Evolutionary conservation across 2,113 vertebrate genomes (phyloP).

Genomic region (Bufo gargarizans): DNA sequence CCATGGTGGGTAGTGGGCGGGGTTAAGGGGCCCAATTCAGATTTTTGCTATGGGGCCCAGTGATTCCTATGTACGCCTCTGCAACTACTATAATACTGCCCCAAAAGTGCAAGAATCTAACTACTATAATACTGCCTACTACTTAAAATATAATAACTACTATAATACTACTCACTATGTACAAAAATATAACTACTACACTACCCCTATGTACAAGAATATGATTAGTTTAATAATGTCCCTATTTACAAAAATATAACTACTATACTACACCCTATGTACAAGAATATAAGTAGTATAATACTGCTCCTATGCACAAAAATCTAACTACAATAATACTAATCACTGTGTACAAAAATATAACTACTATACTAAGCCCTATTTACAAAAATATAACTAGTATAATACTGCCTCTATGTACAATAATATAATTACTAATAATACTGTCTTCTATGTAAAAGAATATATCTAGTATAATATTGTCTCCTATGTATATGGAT

Average conservation of each 20-base stretch:
- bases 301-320: not conserved
- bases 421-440: too few relatives aligned
- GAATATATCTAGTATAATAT: slow-evolving; percentile 4
- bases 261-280: not conserved
- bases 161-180: not conserved
- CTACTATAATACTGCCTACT: not conserved
- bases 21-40: too few relatives aligned
- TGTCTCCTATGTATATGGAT: not conserved
- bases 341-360: not conserved
- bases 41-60: too few relatives aligned
- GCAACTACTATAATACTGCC: too few relatives aligned
- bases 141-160: not conserved
- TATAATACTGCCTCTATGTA: not conserved
- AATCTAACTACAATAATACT: not conserved
- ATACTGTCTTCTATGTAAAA: not conserved
- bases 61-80: too few relatives aligned
- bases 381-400: not conserved
- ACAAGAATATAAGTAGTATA: not conserved
- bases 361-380: not conserved
- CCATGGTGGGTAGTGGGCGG: too few relatives aligned
- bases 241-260: not conserved
- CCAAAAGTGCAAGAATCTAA: not conserved
- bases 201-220: not conserved
- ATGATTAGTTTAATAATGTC: not conserved
- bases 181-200: not conserved